Base-by-base conservation (phyloP, 1,140 invertebrate genomes). In the Magallana gigas region DNA sequence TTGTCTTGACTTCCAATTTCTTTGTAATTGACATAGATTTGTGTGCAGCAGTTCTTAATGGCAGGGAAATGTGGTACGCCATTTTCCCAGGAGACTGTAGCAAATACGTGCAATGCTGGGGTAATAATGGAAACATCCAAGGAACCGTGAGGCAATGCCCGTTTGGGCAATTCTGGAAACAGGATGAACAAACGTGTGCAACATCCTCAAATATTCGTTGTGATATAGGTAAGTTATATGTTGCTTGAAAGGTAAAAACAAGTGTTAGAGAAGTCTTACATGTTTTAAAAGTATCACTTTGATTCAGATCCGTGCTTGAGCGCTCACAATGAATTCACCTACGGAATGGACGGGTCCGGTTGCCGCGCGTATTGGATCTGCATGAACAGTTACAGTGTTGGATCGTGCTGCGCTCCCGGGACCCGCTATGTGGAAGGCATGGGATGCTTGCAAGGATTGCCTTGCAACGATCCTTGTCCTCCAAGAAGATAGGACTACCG, bases 111-210 rank as follows among this genome's bases (percentile, higher is more conserved):
- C 89, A 92, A 80, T 93, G 93, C 59, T 91, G 88, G 91, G 90
- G 83, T 2, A 71, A 90, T 8, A 86, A 87, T 1, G 81, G 71
- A 0, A 76, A 86, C 1, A 91, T 92, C 81, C 71, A 84, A 23
- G 89, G 92, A 5, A 68, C 87, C 8, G 71, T 93, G 9, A 90
- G 86, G 18, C 62, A 85, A 14, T 93, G 93, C 85, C 91, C 93
- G 12, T 93, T 92, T 86, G 93, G 93, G n/a, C 88, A 91, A 85
- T 93, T 90, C 90, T 93, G 93, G 93, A 91, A 93, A 86, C 84
- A 85, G 9, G 82, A 91, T 48, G 90, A 91, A 1, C 89, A 93
- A 59, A 90, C 91, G 8, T 93, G 93, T 86, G 64, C 89, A 83
- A 90, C 91, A 36, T 91, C 93, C 8, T 62, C 87, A 57, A 85